Percentiles rank a stretch among this genome's conserved stretches.
Conservation (phyloP, 2,888 invertebrate genomes). For the Trypoxylon attenuatum region DNA sequence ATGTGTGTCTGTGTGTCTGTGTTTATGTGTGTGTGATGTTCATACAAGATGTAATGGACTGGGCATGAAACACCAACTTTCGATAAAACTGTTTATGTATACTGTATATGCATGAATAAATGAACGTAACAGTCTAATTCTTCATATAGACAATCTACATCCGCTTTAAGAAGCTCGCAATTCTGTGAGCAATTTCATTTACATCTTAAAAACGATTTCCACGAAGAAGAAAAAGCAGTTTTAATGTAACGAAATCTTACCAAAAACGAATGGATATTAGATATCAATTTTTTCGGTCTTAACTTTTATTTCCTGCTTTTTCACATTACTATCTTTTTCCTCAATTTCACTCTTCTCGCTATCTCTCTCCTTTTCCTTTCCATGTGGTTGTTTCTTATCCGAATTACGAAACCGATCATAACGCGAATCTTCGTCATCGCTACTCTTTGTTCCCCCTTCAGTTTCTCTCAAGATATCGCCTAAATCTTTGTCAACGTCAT, state of each 20-base stretch:
- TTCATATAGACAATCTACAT: too few species aligned
- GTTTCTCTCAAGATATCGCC: conserved; percentile 83
- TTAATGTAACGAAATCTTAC: conserved; percentile 49
- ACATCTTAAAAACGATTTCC: too few species aligned
- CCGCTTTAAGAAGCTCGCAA: too few species aligned
- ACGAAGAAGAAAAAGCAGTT: too few species aligned
- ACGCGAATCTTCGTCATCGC: conserved; percentile 81
- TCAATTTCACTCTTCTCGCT: conserved; percentile 71
- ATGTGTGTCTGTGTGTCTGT: too few species aligned
- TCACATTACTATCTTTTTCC: conserved; percentile 74
- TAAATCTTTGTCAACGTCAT: conserved; percentile 87
- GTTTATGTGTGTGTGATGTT: too few species aligned
- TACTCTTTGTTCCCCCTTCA: conserved; percentile 78
- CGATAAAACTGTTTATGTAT: too few species aligned
- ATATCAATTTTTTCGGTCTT: conserved; percentile 62
- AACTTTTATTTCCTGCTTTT: conserved; percentile 58
- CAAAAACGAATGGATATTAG: conserved; percentile 46
- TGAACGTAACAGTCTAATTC: too few species aligned
- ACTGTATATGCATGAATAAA: too few species aligned
- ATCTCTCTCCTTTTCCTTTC: conserved; percentile 74
- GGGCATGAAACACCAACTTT: too few species aligned
- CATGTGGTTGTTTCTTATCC: conserved; percentile 76
- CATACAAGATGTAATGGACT: too few species aligned
- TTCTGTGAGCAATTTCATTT: too few species aligned
- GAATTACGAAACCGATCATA: conserved; percentile 82